A percentile compares a stretch with the other conserved stretches of the same genome.
These are phyloP conservation scores for Linurgus olivaceus DNA, from an alignment of 2,797 vertebrate genomes.

Conservation along the genomic window DNA sequence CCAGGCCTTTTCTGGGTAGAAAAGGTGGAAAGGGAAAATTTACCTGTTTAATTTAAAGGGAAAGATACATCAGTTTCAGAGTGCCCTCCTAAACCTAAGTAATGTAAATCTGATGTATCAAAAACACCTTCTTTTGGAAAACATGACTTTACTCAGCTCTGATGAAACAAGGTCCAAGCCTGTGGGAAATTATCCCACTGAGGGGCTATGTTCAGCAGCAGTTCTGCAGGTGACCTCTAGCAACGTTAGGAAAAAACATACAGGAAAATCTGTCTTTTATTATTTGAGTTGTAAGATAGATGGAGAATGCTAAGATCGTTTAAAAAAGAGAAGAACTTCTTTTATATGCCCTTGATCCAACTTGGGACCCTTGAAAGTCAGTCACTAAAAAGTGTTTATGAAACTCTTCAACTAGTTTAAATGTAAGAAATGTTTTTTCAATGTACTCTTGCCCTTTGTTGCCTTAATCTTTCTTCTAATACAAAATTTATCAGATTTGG, in stretches of 20 bases:
- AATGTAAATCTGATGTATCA: neutral
- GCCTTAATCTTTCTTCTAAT: conserved; percentile 62
- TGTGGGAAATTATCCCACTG: neutral
- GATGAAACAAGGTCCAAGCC: neutral
- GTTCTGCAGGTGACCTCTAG: neutral
- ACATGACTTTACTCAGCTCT: neutral
- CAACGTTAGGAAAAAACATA: neutral
- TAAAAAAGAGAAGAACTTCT: neutral
- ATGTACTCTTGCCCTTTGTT: conserved; percentile 22
- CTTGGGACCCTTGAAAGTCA: conserved; percentile 12
- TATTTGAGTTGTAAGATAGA: neutral
- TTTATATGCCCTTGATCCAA: neutral
- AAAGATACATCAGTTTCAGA: neutral
- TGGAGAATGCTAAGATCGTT: neutral
- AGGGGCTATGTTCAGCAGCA: neutral
- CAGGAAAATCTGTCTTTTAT: neutral
- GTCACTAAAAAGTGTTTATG: neutral
- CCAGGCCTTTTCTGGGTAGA: neutral
- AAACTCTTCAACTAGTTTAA: conserved; percentile 36
- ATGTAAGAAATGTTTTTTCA: conserved; percentile 19
- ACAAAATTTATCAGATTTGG: conserved; percentile 62
- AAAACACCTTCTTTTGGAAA: neutral
- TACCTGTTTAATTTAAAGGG: neutral
- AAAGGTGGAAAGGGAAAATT: neutral
- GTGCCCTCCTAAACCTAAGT: neutral